Evolutionary conservation across 2,797 vertebrate species (phyloP).

Genomic region (Astyanax mexicanus): DNA sequence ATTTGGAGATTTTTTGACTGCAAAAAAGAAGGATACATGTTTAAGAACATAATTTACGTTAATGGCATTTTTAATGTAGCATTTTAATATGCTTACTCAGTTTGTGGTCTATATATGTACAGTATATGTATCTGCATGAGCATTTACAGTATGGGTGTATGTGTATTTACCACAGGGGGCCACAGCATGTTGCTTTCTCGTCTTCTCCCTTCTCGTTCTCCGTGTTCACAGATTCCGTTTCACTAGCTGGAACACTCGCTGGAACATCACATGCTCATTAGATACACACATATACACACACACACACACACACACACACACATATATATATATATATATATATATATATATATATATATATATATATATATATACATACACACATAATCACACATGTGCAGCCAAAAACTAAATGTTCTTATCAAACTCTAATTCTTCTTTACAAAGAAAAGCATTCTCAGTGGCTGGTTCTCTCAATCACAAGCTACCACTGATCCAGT

Average conservation of each 20-base stretch:
- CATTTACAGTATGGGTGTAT: background rate
- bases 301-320: too few species aligned
- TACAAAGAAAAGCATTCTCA: background rate
- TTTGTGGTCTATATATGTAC: background rate
- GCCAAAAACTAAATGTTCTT: background rate
- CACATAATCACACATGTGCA: background rate
- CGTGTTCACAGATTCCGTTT: constrained; percentile 95
- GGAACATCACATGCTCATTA: constrained; percentile 65
- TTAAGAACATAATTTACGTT: background rate
- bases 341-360: too few species aligned
- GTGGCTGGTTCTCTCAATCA: background rate
- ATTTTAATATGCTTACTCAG: too few species aligned
- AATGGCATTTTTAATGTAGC: background rate
- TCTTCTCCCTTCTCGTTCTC: constrained; percentile 92
- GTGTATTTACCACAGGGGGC: constrained; percentile 88
- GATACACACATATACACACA: constrained; percentile 20
- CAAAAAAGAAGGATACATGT: constrained; percentile 71
- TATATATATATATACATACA: too few species aligned
- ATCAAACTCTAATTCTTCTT: background rate
- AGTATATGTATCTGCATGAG: background rate
- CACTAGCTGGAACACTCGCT: constrained; percentile 95
- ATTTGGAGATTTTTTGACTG: constrained; percentile 98
- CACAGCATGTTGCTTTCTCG: constrained; percentile 88
- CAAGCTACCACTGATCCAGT: background rate
- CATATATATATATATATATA: too few species aligned